A percentile compares a stretch with the other conserved stretches of the same genome.
These are phyloP conservation scores for Brachyistius frenatus DNA, from an alignment of 2,113 vertebrate genomes.

Conservation along the genomic window DNA sequence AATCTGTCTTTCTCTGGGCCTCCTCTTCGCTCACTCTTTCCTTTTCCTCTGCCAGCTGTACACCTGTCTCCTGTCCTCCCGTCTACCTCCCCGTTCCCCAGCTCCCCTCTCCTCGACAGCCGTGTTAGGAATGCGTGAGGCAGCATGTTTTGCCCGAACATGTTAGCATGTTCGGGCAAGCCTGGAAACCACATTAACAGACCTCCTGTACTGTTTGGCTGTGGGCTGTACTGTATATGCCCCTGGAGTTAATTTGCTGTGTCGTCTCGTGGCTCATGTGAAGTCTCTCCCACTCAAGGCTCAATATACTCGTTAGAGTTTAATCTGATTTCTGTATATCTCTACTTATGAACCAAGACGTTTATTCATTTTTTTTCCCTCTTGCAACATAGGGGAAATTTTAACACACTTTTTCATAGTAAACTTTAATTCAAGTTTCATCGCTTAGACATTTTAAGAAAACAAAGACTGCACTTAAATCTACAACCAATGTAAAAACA, in stretches of 20 bases:
- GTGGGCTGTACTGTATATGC: slow-evolving; percentile 20
- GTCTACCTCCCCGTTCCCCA: slow-evolving; percentile 3
- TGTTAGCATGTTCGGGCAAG: slow-evolving; percentile 35
- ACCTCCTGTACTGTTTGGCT: slow-evolving; percentile 54
- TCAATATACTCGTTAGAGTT: neutral
- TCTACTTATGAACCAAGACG: neutral
- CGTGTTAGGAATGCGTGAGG: slow-evolving; percentile 73
- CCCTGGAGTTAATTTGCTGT: slow-evolving; percentile 37
- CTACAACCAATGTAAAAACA: too few relatives aligned
- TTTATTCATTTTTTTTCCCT: too few relatives aligned
- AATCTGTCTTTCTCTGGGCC: neutral
- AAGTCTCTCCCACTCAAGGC: neutral
- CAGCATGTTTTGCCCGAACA: slow-evolving; percentile 78
- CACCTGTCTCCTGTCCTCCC: slow-evolving; percentile 57
- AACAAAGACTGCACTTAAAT: too few relatives aligned
- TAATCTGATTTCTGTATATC: neutral
- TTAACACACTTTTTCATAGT: too few relatives aligned
- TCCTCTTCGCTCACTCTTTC: slow-evolving; percentile 56
- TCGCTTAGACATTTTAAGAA: too few relatives aligned
- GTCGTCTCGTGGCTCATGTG: slow-evolving; percentile 6
- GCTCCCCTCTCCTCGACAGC: slow-evolving; percentile 22
- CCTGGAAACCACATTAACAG: slow-evolving; percentile 69
- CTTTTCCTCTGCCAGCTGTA: slow-evolving; percentile 30
- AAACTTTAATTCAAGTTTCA: too few relatives aligned
- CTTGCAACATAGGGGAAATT: too few relatives aligned